Evolutionary conservation across 2,888 invertebrate genomes (phyloP).

Genomic region (Drosophila leonis): DNA sequence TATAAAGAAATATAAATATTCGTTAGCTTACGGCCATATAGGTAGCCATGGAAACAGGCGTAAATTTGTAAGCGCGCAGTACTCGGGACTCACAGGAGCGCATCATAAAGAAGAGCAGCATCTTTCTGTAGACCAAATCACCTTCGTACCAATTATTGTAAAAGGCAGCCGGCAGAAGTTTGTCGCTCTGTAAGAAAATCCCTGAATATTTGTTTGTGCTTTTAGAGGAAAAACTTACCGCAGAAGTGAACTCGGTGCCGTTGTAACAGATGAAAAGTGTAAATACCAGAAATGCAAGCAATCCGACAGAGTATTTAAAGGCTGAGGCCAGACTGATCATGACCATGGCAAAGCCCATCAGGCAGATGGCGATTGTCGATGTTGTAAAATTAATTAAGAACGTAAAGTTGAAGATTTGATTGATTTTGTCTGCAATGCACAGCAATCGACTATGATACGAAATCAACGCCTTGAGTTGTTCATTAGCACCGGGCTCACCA

Average conservation of each 20-base stretch:
- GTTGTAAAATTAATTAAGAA: slow-evolving; percentile 75
- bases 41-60: slow-evolving; percentile 77
- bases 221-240: slow-evolving; percentile 54
- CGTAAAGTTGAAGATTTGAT: slow-evolving; percentile 72
- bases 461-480: slow-evolving; percentile 64
- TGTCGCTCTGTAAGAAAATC: slow-evolving; percentile 56
- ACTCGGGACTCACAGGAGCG: slow-evolving; percentile 63
- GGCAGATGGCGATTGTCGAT: slow-evolving; percentile 79
- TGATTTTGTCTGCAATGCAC: slow-evolving; percentile 56
- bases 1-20: neutral
- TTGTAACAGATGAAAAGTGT: slow-evolving; percentile 75
- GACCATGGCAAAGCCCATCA: slow-evolving; percentile 78
- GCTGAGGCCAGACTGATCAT: slow-evolving; percentile 60
- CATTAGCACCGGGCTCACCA: slow-evolving; percentile 47
- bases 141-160: slow-evolving; percentile 83
- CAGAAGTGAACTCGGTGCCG: slow-evolving; percentile 70
- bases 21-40: slow-evolving; percentile 75
- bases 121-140: slow-evolving; percentile 70
- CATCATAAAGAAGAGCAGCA: slow-evolving; percentile 79
- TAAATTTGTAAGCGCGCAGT: slow-evolving; percentile 73
- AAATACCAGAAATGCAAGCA: slow-evolving; percentile 73
- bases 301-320: slow-evolving; percentile 71
- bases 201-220: no score
- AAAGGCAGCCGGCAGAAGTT: slow-evolving; percentile 75
- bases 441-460: slow-evolving; percentile 72